Conservation (phyloP, 1,140 invertebrate species). For the Bursaphelenchus mucronatus region DNA sequence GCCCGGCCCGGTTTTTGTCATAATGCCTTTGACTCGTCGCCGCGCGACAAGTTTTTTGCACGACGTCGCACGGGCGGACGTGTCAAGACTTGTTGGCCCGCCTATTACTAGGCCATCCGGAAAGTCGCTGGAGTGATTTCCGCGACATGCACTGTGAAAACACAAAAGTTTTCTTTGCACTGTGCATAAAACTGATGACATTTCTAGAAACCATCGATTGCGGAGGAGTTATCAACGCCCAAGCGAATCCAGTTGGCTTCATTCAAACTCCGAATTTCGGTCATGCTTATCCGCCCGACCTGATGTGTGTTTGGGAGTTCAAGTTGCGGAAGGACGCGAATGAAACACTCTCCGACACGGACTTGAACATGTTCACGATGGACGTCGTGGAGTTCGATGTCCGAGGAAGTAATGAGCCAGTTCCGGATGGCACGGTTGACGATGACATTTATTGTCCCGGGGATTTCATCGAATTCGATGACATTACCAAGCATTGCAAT, state of each 20-base stretch:
- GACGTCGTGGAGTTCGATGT: neutral
- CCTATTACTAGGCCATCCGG: no score
- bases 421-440: neutral
- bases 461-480: conserved; percentile 24
- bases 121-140: no score
- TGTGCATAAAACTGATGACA: neutral
- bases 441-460: neutral
- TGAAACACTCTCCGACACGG: conserved; percentile 10
- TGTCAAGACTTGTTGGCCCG: no score
- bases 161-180: no score
- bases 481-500: conserved; percentile 39
- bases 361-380: neutral
- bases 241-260: conserved; percentile 23
- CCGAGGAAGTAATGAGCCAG: neutral
- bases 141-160: no score
- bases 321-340: conserved; percentile 49
- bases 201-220: conserved; percentile 57
- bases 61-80: no score
- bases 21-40: no score
- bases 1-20: no score
- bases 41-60: no score
- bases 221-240: conserved; percentile 40
- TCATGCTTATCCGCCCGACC: conserved; percentile 52
- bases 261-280: conserved; percentile 58
- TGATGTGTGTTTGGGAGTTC: conserved; percentile 62